A percentile compares a stretch with the other conserved stretches of the same genome.
Conservation (phyloP, 2,797 vertebrate species). For the Psittacula derbiana region DNA sequence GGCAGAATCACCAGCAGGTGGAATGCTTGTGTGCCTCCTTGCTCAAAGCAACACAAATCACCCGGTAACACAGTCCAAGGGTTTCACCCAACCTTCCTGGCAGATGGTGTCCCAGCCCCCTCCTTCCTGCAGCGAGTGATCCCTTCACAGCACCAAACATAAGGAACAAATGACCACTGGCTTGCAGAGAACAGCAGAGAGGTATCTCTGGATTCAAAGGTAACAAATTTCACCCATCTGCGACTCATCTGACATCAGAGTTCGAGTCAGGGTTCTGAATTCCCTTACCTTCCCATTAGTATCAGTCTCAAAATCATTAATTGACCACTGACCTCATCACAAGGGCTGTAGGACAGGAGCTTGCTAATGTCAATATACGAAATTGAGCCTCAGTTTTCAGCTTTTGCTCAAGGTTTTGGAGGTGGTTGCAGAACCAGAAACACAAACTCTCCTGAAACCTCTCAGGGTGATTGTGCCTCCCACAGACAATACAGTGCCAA, state of each 20-base stretch:
- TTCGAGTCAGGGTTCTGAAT: neutral
- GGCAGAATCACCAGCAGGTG: neutral
- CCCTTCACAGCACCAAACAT: neutral
- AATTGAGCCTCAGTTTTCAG: neutral
- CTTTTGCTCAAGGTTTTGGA: neutral
- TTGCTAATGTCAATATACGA: neutral
- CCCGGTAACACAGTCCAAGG: rapidly evolving
- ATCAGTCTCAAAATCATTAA: neutral
- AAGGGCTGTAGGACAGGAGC: neutral
- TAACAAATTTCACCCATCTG: neutral
- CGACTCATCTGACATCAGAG: neutral
- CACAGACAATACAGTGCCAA: neutral
- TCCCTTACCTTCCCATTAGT: neutral
- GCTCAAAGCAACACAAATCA: neutral
- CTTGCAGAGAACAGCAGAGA: neutral
- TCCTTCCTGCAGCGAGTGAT: neutral
- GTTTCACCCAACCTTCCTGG: neutral
- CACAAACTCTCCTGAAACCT: neutral
- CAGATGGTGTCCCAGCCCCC: neutral
- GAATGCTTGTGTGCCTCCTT: rapidly evolving
- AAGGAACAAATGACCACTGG: neutral
- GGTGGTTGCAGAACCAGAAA: neutral
- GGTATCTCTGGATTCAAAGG: too few relatives aligned
- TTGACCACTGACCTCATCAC: neutral
- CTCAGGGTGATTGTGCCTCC: rapidly evolving